phyloP scores from a whole-genome alignment of 30 jellyfish, hydroid and myxozoan genomes.

The Chironex yamaguchii region DNA sequence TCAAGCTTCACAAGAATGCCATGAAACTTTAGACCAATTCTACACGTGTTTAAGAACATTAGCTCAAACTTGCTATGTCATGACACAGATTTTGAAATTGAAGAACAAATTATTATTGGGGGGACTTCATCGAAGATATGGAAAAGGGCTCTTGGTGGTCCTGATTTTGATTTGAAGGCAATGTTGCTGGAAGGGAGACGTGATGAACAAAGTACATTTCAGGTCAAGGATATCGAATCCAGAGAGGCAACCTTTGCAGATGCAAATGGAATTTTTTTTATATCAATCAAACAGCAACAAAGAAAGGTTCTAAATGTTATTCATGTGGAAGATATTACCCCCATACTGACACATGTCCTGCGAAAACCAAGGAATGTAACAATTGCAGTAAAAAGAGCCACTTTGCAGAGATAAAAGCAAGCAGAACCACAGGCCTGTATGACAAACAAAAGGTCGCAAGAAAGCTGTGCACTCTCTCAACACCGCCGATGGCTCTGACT shows the following conservation, averaged over 20 bases:
- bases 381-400: conserved; percentile 3
- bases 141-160: conserved; percentile 34
- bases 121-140: conserved; percentile 39
- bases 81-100: conserved; percentile 28
- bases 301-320: neutral
- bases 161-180: conserved; percentile 12
- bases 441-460: neutral
- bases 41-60: conserved; percentile 26
- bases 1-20: conserved; percentile 32
- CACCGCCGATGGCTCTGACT: neutral
- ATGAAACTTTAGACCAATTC: conserved; percentile 41
- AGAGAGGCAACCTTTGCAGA: neutral
- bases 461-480: neutral
- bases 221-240: conserved; percentile 5
- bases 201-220: conserved; percentile 36
- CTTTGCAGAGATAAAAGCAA: no score
- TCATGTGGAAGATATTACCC: conserved; percentile 21
- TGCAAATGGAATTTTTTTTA: neutral
- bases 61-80: conserved; percentile 34
- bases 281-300: no score
- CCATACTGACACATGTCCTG: conserved; percentile 7
- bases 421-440: neutral
- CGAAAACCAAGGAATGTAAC: conserved; percentile 13
- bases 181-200: conserved; percentile 57
- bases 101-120: conserved; percentile 20